Base-by-base conservation (phyloP, 2,113 vertebrate species). In the Paraplagusia blochii region DNA sequence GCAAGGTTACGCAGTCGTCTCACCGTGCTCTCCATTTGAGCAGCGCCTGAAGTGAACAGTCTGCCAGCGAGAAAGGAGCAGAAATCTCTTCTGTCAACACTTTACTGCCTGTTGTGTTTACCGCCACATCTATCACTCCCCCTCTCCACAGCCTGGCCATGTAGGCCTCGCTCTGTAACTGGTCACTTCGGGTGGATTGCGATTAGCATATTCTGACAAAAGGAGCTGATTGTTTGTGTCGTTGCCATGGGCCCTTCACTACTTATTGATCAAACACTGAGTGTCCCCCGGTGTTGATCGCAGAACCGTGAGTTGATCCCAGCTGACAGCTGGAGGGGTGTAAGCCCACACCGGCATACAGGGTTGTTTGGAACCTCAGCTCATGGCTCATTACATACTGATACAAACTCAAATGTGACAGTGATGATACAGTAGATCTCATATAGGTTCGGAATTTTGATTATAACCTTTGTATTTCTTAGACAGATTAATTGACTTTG, bases 171-270 rank as follows among this genome's bases (percentile, higher is more conserved):
- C 8, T 67, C 46, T 56, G 47, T 62, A 51, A 42, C 17, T 63
- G 48, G 46, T 54, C 43, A 38, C 44, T 68, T 52, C 69, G 55
- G 38, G 54, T 15, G 15, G 29, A 53, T 18, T 7, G 47, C 8
- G 34, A 61, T 76, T 58, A 60, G 22, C 71, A 72, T 69, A 74
- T 50, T 44, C 38, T 39, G 50, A 66, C 70, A 74, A 60, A n/a
- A 53, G 53, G 45, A 56, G 51, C 55, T 62, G 52, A 59, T 59
- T 73, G 50, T 59, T 65, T 74, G 58, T 54, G 38, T 56, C 48
- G 45, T 62, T 63, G 48, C 52, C 15, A 5, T 62, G 38, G 48
- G 52, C 22, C 35, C 8, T 69, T 56, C 57, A 53, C 34, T 48
- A 57, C 44, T 1, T 47, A 75, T 79, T 59, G 59, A 80, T 56